Base-by-base conservation (phyloP, 2,113 vertebrate species). In the Phalacrocorax pelagicus region DNA sequence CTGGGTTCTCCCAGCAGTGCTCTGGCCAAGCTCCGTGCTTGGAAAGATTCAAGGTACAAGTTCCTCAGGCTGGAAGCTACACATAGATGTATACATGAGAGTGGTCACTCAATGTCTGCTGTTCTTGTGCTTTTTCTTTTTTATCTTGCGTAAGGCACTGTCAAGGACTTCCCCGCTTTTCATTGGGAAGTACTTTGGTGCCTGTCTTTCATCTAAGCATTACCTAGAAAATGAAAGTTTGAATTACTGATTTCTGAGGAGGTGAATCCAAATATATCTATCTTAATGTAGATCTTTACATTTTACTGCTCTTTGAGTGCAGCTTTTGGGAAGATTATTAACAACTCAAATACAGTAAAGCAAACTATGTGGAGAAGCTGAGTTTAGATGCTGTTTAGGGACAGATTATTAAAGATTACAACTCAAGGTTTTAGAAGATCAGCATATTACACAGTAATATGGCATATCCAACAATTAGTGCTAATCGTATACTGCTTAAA, bases 331-430 rank as follows among this genome's bases (percentile, higher is more conserved):
- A 81, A 86, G 63, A 49, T 81, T 59, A 71, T 86, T 96, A 91
- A 59, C 52, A 95, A 91, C 34, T 87, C 66, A 65, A 72, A 72
- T 80, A 47, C 1, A 0, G 11, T 78, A 61, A 79, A 49, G 42
- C 69, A 71, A 74, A 92, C 61, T 57, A 44, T 42, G 49, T 9
- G 5, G 42, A 92, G 65, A 79, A 79, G 38, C 42, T 1, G 44
- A 94, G 44, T 90, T 96, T 57, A 93, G 72, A 78, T 2, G 0
- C 70, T 79, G 61, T 89, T 94, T 61, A 92, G 52, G 80, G 80
- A 84, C 52, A 93, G 90, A 92, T 88, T 93, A 91, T 88, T 86
- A 90, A 92, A 93, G 86, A 89, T 92, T 88, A 57, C 61, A 74
- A 17, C 63, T 73, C 54, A 59, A 86, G 46, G 51, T 83, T 97